These are phyloP conservation scores for Drosophila meridionalis DNA, from an alignment of 2,888 invertebrate species.

Conservation along the genomic window DNA sequence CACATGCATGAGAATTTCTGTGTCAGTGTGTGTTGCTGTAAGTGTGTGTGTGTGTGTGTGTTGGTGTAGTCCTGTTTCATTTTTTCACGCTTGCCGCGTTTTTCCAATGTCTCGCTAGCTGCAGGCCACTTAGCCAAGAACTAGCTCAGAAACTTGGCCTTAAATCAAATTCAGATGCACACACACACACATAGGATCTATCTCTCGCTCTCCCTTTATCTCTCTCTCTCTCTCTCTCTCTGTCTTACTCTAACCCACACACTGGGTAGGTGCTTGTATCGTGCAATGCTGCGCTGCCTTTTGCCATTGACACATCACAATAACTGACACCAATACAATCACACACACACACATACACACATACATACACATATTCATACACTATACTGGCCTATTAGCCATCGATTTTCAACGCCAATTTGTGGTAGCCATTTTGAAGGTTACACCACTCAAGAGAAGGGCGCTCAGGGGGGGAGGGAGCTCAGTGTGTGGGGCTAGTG, in stretches of 20 bases:
- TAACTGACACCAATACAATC: constrained; percentile 35
- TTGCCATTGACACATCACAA: constrained; percentile 71
- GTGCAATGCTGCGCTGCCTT: constrained; percentile 60
- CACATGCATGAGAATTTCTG: constrained; percentile 12
- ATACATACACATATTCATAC: constrained; percentile 8
- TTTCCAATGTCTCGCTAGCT: constrained; percentile 61
- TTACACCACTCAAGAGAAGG: constrained; percentile 31
- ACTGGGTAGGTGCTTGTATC: neutral
- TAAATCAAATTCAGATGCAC: constrained; percentile 72
- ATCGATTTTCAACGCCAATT: constrained; percentile 74
- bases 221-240: neutral
- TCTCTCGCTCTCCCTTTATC: neutral
- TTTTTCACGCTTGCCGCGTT: constrained; percentile 68
- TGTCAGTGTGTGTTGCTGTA: constrained; percentile 15
- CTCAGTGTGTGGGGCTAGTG: neutral
- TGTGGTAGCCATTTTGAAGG: constrained; percentile 70
- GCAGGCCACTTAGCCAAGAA: constrained; percentile 43
- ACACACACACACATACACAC: constrained; percentile 7
- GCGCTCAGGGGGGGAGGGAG: neutral
- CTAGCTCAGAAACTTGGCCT: constrained; percentile 61
- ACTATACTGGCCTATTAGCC: constrained; percentile 63
- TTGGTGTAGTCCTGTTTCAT: constrained; percentile 30
- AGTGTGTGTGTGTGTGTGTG: constrained; percentile 21
- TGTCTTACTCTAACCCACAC: neutral
- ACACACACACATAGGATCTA: constrained; percentile 4